Base-by-base conservation (phyloP, 2,888 invertebrate genomes). In the Limnephilus auricula region DNA sequence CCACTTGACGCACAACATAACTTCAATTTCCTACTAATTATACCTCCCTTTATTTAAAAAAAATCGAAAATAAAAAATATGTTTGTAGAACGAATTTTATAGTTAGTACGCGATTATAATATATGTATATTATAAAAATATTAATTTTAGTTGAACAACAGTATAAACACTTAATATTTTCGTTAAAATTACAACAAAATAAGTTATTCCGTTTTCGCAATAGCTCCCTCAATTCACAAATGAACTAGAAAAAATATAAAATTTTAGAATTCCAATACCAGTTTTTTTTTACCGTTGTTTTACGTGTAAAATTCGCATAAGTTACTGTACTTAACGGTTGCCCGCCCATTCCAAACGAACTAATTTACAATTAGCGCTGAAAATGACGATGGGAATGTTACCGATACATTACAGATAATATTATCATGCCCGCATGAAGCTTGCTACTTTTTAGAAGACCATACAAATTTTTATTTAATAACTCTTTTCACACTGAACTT, bases 271-370 rank as follows among this genome's bases (percentile, higher is more conserved):
- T 65, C 9, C n/a, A 65, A 9, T 65, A n/a, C 9, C 65, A 25
- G 50, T 65, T 65, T 25, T 25, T 25, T 25, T 65, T 65, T 65
- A 65, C 65, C 25, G 65, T 65, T 65, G 25, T n/a, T 65, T 65
- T 65, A 65, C n/a, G 65, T 65, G 65, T 65, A n/a, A 65, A 65
- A 65, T 65, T 65, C 25, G 82, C 18, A 34, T 82, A 32, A 82
- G 34, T 34, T 34, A 34, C 82, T 32, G 32, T 34, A 25, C 82
- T 82, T 34, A 82, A 82, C 82, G 82, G 34, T 82, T n/a, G 34
- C 25, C 18, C 82, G 82, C 82, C 82, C 82, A 82, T 82, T 82
- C 82, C 18, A 25, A 82, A 37, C 82, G 82, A 32, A 32, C 25
- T 34, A 82, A 34, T 82, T 37, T 37, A 37, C 18, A 34, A 34